A percentile compares a stretch with the other conserved stretches of the same genome.
Evolutionary conservation across 2,888 invertebrate genomes (phyloP).

Genomic region (Amblyjoppa proteus): DNA sequence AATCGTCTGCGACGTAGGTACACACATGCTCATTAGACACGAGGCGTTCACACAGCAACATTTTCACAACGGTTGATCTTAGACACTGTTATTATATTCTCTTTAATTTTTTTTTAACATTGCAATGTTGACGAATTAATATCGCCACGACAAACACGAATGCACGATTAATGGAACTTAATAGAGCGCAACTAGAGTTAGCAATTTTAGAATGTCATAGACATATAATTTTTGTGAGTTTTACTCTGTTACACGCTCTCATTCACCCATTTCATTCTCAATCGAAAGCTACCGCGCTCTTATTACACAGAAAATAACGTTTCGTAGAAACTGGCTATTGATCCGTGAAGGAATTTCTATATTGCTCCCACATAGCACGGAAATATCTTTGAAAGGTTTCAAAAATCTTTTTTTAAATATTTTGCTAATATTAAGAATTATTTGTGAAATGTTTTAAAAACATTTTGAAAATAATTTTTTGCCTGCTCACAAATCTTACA

Average conservation of each 20-base stretch:
- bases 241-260: constrained; percentile 1
- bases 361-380: not conserved
- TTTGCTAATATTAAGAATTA: no score
- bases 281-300: constrained; percentile 11
- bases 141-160: constrained; percentile 30
- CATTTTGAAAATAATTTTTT: no score
- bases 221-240: constrained; percentile 16
- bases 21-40: constrained; percentile 56
- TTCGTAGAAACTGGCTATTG: not conserved
- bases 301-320: not conserved
- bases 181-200: constrained; percentile 52
- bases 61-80: constrained; percentile 65
- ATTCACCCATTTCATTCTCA: constrained; percentile 21
- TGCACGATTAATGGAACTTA: constrained; percentile 52
- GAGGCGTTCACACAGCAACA: constrained; percentile 68
- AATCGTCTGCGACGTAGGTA: constrained; percentile 19
- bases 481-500: no score
- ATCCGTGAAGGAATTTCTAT: not conserved
- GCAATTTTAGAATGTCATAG: constrained; percentile 41
- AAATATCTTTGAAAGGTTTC: no score
- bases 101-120: not conserved
- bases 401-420: no score
- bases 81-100: constrained; percentile 1
- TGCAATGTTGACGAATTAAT: constrained; percentile 3
- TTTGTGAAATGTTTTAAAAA: no score